These are phyloP conservation scores for Loriculus beryllinus DNA, from an alignment of 2,797 vertebrate species.

Conservation along the genomic window DNA sequence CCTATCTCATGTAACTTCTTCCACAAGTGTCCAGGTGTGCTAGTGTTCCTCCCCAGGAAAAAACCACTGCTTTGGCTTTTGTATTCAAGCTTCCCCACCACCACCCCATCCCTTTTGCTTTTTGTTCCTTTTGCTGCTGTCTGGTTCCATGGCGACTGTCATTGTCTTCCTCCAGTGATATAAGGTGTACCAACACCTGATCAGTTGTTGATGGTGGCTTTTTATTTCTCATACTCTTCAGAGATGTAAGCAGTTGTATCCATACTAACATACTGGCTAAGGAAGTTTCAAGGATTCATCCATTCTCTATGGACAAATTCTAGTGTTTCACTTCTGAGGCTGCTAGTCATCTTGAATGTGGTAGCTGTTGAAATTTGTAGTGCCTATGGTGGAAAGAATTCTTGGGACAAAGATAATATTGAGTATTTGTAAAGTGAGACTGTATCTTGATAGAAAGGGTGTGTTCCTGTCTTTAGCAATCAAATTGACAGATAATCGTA, in stretches of 20 bases:
- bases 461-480: neutral
- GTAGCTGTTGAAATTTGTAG: neutral
- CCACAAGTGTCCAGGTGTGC: neutral
- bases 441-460: neutral
- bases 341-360: neutral
- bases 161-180: neutral
- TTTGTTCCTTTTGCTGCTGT: neutral
- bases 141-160: neutral
- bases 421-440: neutral
- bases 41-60: neutral
- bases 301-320: neutral
- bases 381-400: neutral
- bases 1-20: neutral
- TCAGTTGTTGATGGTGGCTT: neutral
- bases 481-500: neutral
- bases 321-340: neutral
- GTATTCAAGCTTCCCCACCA: neutral
- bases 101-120: neutral
- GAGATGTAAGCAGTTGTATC: neutral
- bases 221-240: neutral
- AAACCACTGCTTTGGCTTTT: neutral
- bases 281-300: neutral
- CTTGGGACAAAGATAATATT: neutral
- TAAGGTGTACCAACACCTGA: neutral
- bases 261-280: neutral